phyloP scores from a whole-genome alignment of 2,113 vertebrate species.

The Zosterops lateralis region DNA sequence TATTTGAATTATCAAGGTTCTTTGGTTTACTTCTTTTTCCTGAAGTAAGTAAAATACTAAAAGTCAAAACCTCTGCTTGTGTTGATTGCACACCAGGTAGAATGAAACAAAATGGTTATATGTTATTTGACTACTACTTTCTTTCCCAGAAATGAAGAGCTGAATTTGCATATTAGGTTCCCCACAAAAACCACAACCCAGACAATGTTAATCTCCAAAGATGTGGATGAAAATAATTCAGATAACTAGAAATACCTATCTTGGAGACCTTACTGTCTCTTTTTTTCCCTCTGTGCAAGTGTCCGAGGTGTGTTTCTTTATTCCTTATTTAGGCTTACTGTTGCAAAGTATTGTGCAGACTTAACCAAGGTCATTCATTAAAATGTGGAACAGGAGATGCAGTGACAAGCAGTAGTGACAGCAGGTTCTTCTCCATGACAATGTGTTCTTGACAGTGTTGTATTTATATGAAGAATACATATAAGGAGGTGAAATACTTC shows the following conservation, averaged over 20 bases:
- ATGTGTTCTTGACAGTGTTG: background rate
- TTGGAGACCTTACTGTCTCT: background rate
- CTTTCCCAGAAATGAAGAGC: background rate
- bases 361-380: background rate
- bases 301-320: background rate
- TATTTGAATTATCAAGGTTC: background rate
- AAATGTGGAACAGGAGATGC: background rate
- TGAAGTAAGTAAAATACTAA: background rate
- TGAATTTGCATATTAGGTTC: background rate
- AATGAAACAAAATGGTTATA: background rate
- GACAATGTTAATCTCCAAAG: background rate
- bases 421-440: fast-evolving
- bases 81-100: background rate
- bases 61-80: background rate
- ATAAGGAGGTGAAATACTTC: background rate
- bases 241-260: background rate
- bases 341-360: background rate
- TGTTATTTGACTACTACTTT: background rate
- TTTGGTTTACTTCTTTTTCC: background rate
- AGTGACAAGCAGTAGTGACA: background rate
- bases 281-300: background rate
- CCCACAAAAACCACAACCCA: fast-evolving
- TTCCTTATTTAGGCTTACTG: background rate
- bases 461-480: background rate
- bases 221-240: background rate